Evolutionary conservation across 2,888 invertebrate genomes (phyloP), one percentile per base, ranked within the genome.

Genomic region (Iselma pallidipennis): DNA sequence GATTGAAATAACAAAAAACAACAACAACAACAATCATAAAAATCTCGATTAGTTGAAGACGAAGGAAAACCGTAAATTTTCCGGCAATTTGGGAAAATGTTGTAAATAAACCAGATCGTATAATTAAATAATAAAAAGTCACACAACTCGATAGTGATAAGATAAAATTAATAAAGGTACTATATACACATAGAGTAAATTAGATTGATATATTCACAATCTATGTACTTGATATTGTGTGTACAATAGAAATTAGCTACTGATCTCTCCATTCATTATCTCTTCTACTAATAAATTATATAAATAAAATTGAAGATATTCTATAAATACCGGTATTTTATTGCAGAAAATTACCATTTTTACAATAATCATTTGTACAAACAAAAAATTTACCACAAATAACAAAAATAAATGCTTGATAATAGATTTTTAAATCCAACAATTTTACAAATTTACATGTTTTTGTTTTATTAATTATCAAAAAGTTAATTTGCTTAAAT

Each of bases 321-420:
- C 49, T 59, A 59, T 55, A 61, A 61, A 61, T 57, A 48, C 16
- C 29, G 51, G 56, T 6, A 10, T 45, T 61, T 59, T 61, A 61
- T 61, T 62, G 58, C 58, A 51, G 42, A 45, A 50, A 54, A 23
- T 29, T 61, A 61, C 60, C 57, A 61, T 54, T 57, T 61, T 57
- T 57, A 61, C 61, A 61, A 61, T 50, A 56, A n/a, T 21, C 23
- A 42, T 48, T 26, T 55, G 48, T 63, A 53, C 62, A 58, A 42
- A 19, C 7, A 19, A 19, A 42, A 42, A 33, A 33, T 4, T 25
- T 6, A 25, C 25, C 14, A 31, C 1, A 37, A 45, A 6, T 21
- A 45, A 45, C 45, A 45, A 45, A 37, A 45, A 45, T 45, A 45
- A 45, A 45, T 45, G 45, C 45, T 14, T 9, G 16, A 1, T 16